Percentiles rank a stretch among this genome's conserved stretches.
phyloP scores from a whole-genome alignment of 2,113 vertebrate genomes.

The Microcebus lehilahytsara region DNA sequence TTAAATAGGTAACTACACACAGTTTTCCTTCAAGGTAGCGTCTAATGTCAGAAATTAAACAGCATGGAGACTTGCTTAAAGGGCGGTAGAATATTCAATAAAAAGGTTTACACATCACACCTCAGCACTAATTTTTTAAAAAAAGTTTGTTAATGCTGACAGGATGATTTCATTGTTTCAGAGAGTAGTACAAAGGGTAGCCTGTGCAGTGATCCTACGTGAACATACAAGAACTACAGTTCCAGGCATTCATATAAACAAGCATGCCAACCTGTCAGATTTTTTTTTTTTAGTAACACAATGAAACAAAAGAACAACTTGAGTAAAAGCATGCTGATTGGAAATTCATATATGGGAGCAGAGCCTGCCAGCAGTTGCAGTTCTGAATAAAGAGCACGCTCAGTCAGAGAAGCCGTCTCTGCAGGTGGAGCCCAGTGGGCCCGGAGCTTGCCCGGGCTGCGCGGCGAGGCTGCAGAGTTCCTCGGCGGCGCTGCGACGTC shows the following conservation, averaged over 20 bases:
- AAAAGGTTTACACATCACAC: neutral
- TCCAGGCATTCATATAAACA: conserved; percentile 62
- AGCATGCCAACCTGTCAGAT: conserved; percentile 62
- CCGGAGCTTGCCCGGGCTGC: neutral
- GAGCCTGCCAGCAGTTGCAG: conserved; percentile 49
- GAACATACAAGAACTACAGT: conserved; percentile 30
- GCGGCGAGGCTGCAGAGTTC: neutral
- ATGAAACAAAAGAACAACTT: conserved; percentile 66
- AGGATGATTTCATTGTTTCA: neutral
- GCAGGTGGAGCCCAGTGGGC: neutral
- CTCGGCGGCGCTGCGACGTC: rapidly evolving
- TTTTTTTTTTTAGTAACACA: conserved; percentile 62
- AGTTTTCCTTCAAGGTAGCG: neutral
- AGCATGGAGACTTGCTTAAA: neutral
- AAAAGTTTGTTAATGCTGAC: neutral
- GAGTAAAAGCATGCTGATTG: conserved; percentile 49
- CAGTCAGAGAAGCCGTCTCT: neutral
- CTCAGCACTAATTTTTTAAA: neutral
- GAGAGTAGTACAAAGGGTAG: conserved; percentile 10
- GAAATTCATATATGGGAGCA: conserved; percentile 59
- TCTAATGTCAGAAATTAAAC: conserved; percentile 26
- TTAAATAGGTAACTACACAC: neutral
- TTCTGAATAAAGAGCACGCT: conserved; percentile 47
- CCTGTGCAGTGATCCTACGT: conserved; percentile 19
- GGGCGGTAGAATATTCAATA: conserved; percentile 42